Conservation (phyloP, 2,888 invertebrate species). For the Germaria angustata region DNA sequence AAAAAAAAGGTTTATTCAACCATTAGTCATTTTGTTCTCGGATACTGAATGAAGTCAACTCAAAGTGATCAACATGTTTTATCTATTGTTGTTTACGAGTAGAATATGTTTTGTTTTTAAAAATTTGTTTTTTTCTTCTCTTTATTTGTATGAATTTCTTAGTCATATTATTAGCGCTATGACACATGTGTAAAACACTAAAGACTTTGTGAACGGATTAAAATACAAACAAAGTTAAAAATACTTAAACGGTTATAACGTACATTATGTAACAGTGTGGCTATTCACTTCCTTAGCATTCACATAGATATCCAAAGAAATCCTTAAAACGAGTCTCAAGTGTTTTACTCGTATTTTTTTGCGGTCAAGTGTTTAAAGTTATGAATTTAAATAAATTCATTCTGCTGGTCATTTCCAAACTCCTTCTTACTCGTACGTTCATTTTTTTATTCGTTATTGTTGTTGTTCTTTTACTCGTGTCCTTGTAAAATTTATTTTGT, state of each 20-base stretch:
- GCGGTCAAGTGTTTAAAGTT: slow-evolving; percentile 47
- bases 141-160: slow-evolving; percentile 42
- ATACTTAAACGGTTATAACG: too few relatives aligned
- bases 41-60: slow-evolving; percentile 15
- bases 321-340: neutral
- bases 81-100: slow-evolving; percentile 47
- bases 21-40: slow-evolving; percentile 55
- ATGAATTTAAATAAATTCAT: slow-evolving; percentile 49
- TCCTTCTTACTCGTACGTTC: slow-evolving; percentile 14
- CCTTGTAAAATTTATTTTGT: slow-evolving; percentile 50
- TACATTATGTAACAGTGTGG: too few relatives aligned
- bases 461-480: slow-evolving; percentile 13
- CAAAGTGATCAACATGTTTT: slow-evolving; percentile 50
- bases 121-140: slow-evolving; percentile 16
- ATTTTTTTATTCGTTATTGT: neutral
- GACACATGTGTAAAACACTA: slow-evolving; percentile 61
- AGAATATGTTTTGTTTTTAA: slow-evolving; percentile 42
- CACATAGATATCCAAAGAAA: too few relatives aligned
- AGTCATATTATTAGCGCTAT: slow-evolving; percentile 62
- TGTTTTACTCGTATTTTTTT: slow-evolving; percentile 4
- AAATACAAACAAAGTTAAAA: too few relatives aligned
- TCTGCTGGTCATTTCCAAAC: slow-evolving; percentile 9
- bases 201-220: neutral
- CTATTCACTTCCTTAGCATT: too few relatives aligned
- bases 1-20: slow-evolving; percentile 7